These are phyloP conservation scores for Linhomoeus sp. DNA, from an alignment of 2,888 invertebrate species.

Conservation along the genomic window DNA sequence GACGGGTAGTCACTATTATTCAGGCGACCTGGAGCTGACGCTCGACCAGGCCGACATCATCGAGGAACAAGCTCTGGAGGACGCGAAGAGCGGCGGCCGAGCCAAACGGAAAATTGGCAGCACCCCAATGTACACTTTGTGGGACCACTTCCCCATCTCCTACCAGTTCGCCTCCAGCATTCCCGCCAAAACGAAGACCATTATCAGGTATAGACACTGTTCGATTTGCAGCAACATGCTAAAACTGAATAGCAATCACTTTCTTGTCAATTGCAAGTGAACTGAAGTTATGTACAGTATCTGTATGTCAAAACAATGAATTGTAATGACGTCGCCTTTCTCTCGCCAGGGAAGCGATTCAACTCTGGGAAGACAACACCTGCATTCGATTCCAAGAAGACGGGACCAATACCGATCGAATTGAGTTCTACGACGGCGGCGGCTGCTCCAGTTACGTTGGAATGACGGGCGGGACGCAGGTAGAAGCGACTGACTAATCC, in stretches of 20 bases:
- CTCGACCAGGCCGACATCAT: not conserved
- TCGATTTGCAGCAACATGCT: too few relatives aligned
- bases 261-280: too few relatives aligned
- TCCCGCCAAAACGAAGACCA: not conserved
- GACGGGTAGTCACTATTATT: not conserved
- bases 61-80: too few relatives aligned
- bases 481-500: not conserved
- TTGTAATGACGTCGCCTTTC: too few relatives aligned
- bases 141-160: not conserved
- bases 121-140: not conserved
- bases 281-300: too few relatives aligned
- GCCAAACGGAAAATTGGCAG: not conserved
- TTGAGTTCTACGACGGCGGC: constrained; percentile 27
- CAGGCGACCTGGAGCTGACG: not conserved
- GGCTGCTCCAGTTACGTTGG: constrained; percentile 26
- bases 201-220: too few relatives aligned
- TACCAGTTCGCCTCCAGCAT: not conserved
- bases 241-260: too few relatives aligned
- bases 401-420: constrained; percentile 15
- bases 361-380: constrained; percentile 17
- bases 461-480: constrained; percentile 22
- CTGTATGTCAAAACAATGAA: too few relatives aligned
- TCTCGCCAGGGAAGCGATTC: constrained; percentile 11
- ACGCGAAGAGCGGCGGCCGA: too few relatives aligned
- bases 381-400: constrained; percentile 17